Evolutionary conservation across 1,140 invertebrate genomes (phyloP), one percentile per base, ranked within the genome.

Genomic region (Latrodectus geometricus): DNA sequence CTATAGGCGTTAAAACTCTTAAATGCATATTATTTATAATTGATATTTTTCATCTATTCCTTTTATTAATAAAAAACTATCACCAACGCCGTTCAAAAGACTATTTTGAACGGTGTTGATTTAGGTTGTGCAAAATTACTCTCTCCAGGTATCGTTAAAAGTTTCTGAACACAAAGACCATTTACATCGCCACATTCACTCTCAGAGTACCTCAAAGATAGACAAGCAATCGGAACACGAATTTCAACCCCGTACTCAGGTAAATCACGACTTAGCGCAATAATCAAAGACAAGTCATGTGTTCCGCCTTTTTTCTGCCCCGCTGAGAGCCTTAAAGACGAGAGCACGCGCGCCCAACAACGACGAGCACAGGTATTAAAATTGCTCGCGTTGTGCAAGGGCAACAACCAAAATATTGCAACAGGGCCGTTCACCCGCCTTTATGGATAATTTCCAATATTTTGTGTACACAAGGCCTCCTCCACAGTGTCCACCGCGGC

Each of bases 321-420:
- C 21, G 52, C 52, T 14, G 17, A 52, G 54, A 70, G 66, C 78
- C 70, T 80, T 80, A 80, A 35, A 68, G 68, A 79, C 48, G 78
- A 80, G 66, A 72, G 68, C n/a, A n/a, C 8, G 20, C 78, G 66
- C 78, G 78, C 66, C 49, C 49, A 61, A 80, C 78, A 80, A 80
- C 52, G 66, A 73, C 70, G 48, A 4, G 12, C 70, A 49, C 70
- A 23, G 14, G 70, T 23, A 73, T 49, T 73, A 21, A 73, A 73
- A 73, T 73, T 73, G 66, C 66, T 69, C 78, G 23, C n/a, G 21
- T 35, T 66, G 11, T 78, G 11, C 14, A 17, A 14, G 66, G 52
- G 78, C 78, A 80, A 80, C 66, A 80, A 52, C 78, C 78, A 80
- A 80, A 80, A 68, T 80, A 80, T 80, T 80, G 15, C 78, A 80